Evolutionary conservation across 1,140 invertebrate genomes (phyloP).

Genomic region (Aphelenchoides avenae): DNA sequence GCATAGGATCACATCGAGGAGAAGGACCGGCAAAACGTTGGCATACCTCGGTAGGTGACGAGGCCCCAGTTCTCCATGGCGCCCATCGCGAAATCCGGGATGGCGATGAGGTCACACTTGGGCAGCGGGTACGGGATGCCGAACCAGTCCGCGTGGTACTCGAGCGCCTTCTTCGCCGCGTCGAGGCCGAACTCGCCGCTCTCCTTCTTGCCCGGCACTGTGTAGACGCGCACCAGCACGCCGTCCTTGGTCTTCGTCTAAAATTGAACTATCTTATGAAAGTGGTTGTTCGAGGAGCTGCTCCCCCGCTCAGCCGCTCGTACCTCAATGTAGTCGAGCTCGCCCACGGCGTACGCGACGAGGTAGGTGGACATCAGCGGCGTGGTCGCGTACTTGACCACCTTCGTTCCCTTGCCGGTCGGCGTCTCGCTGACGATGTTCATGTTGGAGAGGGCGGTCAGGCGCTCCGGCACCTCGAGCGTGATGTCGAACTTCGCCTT

Average conservation of each 20-base stretch:
- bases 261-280: no score
- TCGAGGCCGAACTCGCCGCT: constrained; percentile 76
- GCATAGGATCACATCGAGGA: no score
- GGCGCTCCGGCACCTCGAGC: constrained; percentile 53
- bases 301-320: constrained; percentile 33
- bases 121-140: constrained; percentile 72
- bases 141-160: constrained; percentile 80
- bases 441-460: constrained; percentile 58
- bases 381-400: constrained; percentile 61
- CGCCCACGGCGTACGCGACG: constrained; percentile 62
- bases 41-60: constrained; percentile 80
- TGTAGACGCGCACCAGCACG: constrained; percentile 70
- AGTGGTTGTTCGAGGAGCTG: no score
- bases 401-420: constrained; percentile 41
- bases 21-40: no score
- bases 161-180: constrained; percentile 72
- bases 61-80: constrained; percentile 78
- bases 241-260: constrained; percentile 51
- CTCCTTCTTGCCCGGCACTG: constrained; percentile 72
- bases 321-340: constrained; percentile 60
- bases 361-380: constrained; percentile 63
- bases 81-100: constrained; percentile 65
- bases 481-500: constrained; percentile 75
- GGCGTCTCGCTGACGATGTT: constrained; percentile 42
- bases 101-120: constrained; percentile 60